Percentiles rank a stretch among this genome's conserved stretches.
Conservation (phyloP, 2,888 invertebrate genomes). For the Catocala fraxini region DNA sequence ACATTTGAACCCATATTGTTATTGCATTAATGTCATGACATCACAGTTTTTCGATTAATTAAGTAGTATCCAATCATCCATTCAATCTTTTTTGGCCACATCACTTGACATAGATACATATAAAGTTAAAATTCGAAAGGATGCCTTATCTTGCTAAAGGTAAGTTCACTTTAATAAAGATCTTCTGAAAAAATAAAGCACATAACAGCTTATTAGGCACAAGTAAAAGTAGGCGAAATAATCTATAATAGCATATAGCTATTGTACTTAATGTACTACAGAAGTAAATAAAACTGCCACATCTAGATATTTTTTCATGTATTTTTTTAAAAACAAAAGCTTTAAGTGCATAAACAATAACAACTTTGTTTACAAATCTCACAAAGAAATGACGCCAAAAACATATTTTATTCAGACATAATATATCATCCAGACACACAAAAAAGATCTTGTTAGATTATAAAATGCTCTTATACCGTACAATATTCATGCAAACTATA, state of each 20-base stretch:
- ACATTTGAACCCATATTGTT: slow-evolving; percentile 94
- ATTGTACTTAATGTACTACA: no score
- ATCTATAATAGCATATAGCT: no score
- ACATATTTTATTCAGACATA: slow-evolving; percentile 22
- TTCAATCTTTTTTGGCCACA: no score
- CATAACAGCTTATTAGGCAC: no score
- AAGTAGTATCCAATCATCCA: no score
- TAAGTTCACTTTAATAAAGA: no score
- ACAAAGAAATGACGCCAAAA: slow-evolving; percentile 25
- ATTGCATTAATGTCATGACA: slow-evolving; percentile 82
- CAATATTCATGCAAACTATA: slow-evolving; percentile 36
- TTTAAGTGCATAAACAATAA: slow-evolving; percentile 44
- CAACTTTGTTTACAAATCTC: slow-evolving; percentile 36
- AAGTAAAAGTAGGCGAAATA: no score
- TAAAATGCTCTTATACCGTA: neutral
- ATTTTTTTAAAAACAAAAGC: slow-evolving; percentile 41
- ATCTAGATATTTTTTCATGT: slow-evolving; percentile 28
- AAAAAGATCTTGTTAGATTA: slow-evolving; percentile 2
- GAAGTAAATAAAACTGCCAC: slow-evolving; percentile 20
- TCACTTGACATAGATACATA: no score
- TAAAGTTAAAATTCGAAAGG: no score
- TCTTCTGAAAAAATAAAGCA: no score
- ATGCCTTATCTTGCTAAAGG: no score
- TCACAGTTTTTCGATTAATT: no score
- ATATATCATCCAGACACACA: slow-evolving; percentile 16